A percentile compares a stretch with the other conserved stretches of the same genome.
These are phyloP conservation scores for Dipodomys spectabilis DNA, from an alignment of 2,113 vertebrate species.

Conservation along the genomic window DNA sequence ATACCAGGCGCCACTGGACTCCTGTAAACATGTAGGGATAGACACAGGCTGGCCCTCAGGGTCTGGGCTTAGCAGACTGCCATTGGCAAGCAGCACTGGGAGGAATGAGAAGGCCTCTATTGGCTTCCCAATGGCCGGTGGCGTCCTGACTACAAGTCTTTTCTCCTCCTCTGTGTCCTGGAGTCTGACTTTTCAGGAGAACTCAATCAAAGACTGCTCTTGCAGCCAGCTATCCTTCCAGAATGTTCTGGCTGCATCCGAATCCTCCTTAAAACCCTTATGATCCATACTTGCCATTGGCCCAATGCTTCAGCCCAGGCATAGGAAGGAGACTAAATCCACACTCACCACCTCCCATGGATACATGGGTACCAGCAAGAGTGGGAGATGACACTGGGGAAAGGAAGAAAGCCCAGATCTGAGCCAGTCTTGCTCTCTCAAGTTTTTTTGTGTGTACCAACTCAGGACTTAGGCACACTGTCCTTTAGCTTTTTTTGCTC, in stretches of 20 bases:
- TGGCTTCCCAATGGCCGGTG: not conserved
- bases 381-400: too few relatives aligned
- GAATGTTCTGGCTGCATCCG: not conserved
- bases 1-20: not conserved
- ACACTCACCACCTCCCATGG: rapidly evolving
- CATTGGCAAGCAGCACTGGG: not conserved
- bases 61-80: rapidly evolving
- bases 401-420: too few relatives aligned
- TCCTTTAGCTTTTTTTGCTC: too few relatives aligned
- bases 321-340: rapidly evolving
- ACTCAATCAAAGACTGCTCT: not conserved
- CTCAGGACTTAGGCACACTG: too few relatives aligned
- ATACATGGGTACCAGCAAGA: too few relatives aligned
- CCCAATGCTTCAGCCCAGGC: not conserved
- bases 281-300: rapidly evolving
- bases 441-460: too few relatives aligned
- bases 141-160: rapidly evolving
- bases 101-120: not conserved
- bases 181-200: not conserved
- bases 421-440: too few relatives aligned
- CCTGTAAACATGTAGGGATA: not conserved
- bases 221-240: not conserved
- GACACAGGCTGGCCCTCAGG: not conserved
- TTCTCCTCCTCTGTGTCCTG: too few relatives aligned
- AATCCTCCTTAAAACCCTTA: not conserved